Evolutionary conservation across 2,888 invertebrate genomes (phyloP).

Genomic region (Eupithecia vulgata): DNA sequence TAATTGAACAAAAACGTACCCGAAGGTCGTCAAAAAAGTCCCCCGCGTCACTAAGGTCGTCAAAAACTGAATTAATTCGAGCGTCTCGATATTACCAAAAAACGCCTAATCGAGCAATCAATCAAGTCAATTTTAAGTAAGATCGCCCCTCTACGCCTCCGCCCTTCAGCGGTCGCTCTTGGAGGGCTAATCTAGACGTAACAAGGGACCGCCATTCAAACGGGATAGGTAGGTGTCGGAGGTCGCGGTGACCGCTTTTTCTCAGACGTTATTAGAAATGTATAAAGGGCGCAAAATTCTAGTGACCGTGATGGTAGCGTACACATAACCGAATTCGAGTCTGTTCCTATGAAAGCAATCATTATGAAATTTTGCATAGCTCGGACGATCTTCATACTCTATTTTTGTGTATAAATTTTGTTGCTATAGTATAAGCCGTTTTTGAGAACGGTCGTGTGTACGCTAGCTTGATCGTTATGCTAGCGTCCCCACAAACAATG

Average conservation of each 20-base stretch:
- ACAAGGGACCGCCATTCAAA: constrained; percentile 2
- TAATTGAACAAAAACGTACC: not conserved
- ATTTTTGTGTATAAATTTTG: too few species aligned
- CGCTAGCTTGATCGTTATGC: too few species aligned
- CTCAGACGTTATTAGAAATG: not conserved
- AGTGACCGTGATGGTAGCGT: too few species aligned
- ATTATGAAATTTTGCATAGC: too few species aligned
- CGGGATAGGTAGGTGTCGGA: not conserved
- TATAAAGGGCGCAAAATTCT: too few species aligned
- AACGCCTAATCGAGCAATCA: not conserved
- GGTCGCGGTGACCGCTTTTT: not conserved
- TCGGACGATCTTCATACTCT: too few species aligned
- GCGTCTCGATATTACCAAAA: not conserved
- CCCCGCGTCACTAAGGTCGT: not conserved
- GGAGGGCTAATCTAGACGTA: not conserved
- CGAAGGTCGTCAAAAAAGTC: not conserved
- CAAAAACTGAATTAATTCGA: constrained; percentile 1
- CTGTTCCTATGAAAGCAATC: too few species aligned
- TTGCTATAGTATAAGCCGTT: too few species aligned
- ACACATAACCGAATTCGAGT: too few species aligned
- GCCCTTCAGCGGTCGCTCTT: not conserved
- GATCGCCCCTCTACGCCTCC: not conserved
- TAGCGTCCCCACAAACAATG: too few species aligned
- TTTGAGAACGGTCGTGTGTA: too few species aligned
- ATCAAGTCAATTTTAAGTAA: constrained; percentile 3